Evolutionary conservation across 2,888 invertebrate genomes (phyloP), one percentile per base, ranked within the genome.

Genomic region (Plemyria rubiginata): DNA sequence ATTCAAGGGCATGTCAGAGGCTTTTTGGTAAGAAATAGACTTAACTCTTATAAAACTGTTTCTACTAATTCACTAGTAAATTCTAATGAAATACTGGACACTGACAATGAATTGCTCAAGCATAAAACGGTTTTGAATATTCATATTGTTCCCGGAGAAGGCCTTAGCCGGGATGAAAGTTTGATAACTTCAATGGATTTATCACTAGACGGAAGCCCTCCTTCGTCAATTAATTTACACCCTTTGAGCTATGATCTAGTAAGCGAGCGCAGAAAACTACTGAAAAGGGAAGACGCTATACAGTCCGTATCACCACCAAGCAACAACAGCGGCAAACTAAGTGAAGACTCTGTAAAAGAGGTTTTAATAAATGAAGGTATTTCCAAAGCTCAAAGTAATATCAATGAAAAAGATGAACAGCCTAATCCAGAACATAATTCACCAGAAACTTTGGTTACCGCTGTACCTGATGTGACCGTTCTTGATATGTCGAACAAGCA

Each of bases 1-100:
- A 95, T 95, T 70, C 95, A 95, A 85, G 95, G 95, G 5, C 94
- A 95, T 52, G 94, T 96, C 50, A 91, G 95, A 65, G 95, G 96
- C 2, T 96, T 94, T 78, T 91, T 95, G 75, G 94, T 94, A 41
- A 88, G 95, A 62, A 94, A 93, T 78, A 88, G 87, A 74, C 72
- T 89, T n/a, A 84, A 88, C 71, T 82, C 84, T 43, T 86, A 86
- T 64, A 92, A 88, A 84, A 87, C 88, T 0, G 68, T 74, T n/a
- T 89, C 90, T 40, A 82, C 80, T 28, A 85, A 81, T 72, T 90
- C 92, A 15, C 73, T 87, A 60, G 77, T 84, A 15, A 88, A 88
- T 75, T 90, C 90, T 74, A 46, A 79, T 54, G 81, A 80, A 38
- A 84, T 86, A 5, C 66, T 87, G 9, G 92, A 92, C 68, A 78